Evolutionary conservation across 1,140 invertebrate species (phyloP).

Genomic region (Odontomachus brunneus): DNA sequence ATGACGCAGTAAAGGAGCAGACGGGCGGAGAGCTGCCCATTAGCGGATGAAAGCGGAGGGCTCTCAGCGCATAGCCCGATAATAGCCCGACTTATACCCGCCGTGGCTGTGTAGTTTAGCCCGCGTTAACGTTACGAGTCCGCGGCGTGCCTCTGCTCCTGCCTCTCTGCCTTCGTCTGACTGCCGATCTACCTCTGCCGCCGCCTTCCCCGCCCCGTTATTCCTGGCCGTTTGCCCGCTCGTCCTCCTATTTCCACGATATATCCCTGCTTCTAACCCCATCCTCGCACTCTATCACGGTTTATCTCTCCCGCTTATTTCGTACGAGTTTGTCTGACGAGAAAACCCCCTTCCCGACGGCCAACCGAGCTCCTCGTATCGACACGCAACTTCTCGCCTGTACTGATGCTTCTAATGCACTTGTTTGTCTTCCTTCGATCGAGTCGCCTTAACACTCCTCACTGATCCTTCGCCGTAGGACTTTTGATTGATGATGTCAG

Average conservation of each 20-base stretch:
- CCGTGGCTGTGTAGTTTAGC: constrained; percentile 83
- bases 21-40: constrained; percentile 83
- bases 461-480: too few species aligned
- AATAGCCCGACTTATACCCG: constrained; percentile 85
- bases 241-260: constrained; percentile 49
- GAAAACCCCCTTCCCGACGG: too few species aligned
- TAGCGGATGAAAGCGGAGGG: constrained; percentile 85
- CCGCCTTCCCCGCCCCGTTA: constrained; percentile 26
- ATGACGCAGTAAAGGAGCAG: constrained; percentile 84
- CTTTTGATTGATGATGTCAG: too few species aligned
- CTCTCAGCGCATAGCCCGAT: constrained; percentile 84
- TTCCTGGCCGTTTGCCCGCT: constrained; percentile 79
- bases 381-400: background rate
- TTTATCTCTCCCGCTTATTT: constrained; percentile 19
- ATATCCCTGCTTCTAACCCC: constrained; percentile 46
- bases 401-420: background rate
- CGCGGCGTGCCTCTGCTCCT: constrained; percentile 67
- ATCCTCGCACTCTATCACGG: constrained; percentile 11
- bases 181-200: constrained; percentile 57
- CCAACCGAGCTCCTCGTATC: background rate
- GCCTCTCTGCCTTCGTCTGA: constrained; percentile 59
- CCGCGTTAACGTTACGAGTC: constrained; percentile 81
- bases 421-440: background rate
- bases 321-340: background rate
- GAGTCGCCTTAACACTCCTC: too few species aligned